Evolutionary conservation across 2,113 vertebrate genomes (phyloP), one percentile per base, ranked within the genome.

Genomic region (Grammatotria lemairii): DNA sequence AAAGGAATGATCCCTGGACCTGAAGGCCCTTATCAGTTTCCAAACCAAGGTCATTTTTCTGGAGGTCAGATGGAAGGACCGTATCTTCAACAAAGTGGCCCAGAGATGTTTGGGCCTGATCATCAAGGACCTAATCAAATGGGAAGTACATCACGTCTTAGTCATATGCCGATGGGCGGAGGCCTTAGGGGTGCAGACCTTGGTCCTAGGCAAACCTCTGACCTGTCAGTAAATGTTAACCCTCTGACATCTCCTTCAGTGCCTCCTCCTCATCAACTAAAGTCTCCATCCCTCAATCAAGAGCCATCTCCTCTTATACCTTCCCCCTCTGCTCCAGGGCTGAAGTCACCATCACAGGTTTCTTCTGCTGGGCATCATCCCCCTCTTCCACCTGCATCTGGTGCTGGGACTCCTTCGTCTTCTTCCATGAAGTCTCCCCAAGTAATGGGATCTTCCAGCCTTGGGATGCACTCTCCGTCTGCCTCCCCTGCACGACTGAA

Each of bases 271-370:
- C 96, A 96, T 49, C 98, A 97, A 83, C 97, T 98, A 84, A 99
- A 98, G 90, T 99, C 98, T 4, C 98, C 98, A 7, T 97, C 97
- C 5, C 95, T 99, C 85, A 97, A 97, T 92, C 98, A 98, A 90
- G 97, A 97, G 88, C 96, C 98, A 78, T 98, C 98, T 0, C 97
- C 98, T 1, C 95, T 98, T 82, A 96, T 99, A 89, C 96, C 97
- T 16, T 99, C 98, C 1, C 98, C 99, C 6, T 98, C 98, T 5
- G 96, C 97, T 91, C 96, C 97, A 90, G 97, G 97, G 90, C 96
- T 99, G 86, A 99, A 99, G 94, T 99, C 99, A 2, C 99, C 98
- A 1, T 92, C 95, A 19, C 97, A 98, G 94, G 96, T 98, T 1
- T 96, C 97, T 80, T 97, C 97, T 0, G 92, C 96, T 94, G 98